phyloP scores from a whole-genome alignment of 2,113 vertebrate genomes.

The Macroglossus sobrinus region DNA sequence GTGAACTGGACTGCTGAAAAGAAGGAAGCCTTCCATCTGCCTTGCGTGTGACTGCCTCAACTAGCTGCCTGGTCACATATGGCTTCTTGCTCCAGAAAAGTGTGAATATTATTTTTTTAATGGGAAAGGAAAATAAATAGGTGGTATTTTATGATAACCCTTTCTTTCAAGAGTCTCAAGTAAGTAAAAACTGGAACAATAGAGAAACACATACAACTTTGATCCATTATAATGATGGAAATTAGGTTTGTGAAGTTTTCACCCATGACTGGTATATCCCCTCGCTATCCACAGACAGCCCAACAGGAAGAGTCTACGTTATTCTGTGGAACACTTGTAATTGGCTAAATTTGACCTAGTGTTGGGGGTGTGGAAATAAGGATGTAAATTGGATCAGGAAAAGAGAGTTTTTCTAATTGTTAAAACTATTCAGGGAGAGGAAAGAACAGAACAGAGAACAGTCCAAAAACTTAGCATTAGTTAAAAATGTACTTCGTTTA shows the following conservation, averaged over 20 bases:
- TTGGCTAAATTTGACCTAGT: neutral
- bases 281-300: neutral
- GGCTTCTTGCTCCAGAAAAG: neutral
- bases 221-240: slow-evolving; percentile 41
- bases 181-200: slow-evolving; percentile 18
- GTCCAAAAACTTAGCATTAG: neutral
- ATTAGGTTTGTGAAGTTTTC: slow-evolving; percentile 45
- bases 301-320: neutral
- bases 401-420: neutral
- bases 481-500: neutral
- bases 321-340: neutral
- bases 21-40: neutral
- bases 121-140: slow-evolving; percentile 11
- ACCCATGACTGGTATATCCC: neutral
- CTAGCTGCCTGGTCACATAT: neutral
- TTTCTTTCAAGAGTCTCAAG: neutral
- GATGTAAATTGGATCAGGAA: neutral
- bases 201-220: neutral
- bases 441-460: neutral
- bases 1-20: neutral
- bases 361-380: neutral
- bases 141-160: neutral
- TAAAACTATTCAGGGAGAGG: neutral
- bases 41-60: neutral
- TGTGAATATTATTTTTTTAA: neutral